phyloP scores from a whole-genome alignment of 1,140 invertebrate species.

The Platorchestia sp. region DNA sequence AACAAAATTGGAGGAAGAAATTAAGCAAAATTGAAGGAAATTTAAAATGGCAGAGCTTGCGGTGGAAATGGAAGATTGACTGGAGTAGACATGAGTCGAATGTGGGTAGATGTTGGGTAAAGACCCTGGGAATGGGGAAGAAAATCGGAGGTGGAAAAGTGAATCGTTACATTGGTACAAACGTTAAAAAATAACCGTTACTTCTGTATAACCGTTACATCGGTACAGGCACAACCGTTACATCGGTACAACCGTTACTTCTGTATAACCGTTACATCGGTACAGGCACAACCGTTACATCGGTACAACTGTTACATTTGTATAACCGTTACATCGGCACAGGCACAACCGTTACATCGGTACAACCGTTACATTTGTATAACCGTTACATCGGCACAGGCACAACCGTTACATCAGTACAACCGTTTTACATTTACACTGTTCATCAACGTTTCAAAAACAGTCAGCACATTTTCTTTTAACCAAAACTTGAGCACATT shows the following conservation, averaged over 20 bases:
- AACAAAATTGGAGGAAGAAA: too few species aligned
- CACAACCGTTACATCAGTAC: neutral
- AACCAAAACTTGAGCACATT: too few species aligned
- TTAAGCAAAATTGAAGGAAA: too few species aligned
- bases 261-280: neutral
- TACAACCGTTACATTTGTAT: neutral
- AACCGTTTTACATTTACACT: too few species aligned
- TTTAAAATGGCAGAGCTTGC: too few species aligned
- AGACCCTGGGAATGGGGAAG: neutral
- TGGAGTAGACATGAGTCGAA: neutral
- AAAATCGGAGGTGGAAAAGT: neutral
- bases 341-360: neutral
- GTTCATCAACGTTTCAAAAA: too few species aligned
- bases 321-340: neutral
- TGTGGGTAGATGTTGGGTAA: neutral
- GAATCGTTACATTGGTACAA: neutral
- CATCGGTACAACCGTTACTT: neutral
- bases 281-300: neutral
- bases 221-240: neutral
- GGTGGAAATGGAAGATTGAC: neutral
- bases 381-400: neutral
- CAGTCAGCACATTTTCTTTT: too few species aligned
- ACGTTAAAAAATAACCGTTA: neutral
- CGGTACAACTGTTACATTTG: neutral
- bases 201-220: neutral